phyloP scores from a whole-genome alignment of 2,888 invertebrate species.

The Hirtodrosophila cameraria region DNA sequence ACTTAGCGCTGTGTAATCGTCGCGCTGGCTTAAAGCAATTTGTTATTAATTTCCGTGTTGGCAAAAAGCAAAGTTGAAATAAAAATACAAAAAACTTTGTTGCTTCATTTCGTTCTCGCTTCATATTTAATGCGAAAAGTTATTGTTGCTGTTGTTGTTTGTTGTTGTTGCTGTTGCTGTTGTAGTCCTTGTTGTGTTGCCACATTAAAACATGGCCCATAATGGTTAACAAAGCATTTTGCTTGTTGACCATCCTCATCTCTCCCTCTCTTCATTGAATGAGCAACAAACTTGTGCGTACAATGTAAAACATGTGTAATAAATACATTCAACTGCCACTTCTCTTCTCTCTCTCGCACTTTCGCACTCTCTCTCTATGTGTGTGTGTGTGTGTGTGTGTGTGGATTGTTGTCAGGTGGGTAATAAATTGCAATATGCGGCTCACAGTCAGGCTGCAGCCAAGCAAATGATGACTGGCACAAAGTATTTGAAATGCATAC shows the following conservation, averaged over 20 bases:
- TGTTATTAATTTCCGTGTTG: constrained; percentile 77
- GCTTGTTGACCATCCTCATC: constrained; percentile 70
- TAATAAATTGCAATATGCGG: constrained; percentile 68
- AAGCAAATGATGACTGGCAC: constrained; percentile 71
- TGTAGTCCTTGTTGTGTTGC: constrained; percentile 49
- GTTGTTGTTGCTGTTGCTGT: constrained; percentile 34
- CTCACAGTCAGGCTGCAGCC: constrained; percentile 21
- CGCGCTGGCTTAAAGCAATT: constrained; percentile 74
- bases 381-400: constrained; percentile 7
- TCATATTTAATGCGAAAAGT: constrained; percentile 77
- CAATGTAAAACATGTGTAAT: constrained; percentile 79
- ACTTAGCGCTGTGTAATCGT: constrained; percentile 51
- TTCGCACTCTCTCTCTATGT: not conserved
- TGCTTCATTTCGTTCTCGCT: constrained; percentile 6
- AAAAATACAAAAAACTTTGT: constrained; percentile 33
- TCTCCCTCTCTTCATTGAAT: no score
- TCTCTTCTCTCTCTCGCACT: constrained; percentile 9
- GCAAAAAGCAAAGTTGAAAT: constrained; percentile 58
- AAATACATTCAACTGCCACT: constrained; percentile 64
- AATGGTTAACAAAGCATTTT: constrained; percentile 78
- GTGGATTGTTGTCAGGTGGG: constrained; percentile 55
- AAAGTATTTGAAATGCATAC: constrained; percentile 62
- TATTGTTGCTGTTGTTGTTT: constrained; percentile 50
- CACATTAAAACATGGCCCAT: constrained; percentile 75
- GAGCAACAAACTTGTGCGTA: constrained; percentile 70